Conservation (phyloP, 2,113 vertebrate species). For the Butastur rufipennis region DNA sequence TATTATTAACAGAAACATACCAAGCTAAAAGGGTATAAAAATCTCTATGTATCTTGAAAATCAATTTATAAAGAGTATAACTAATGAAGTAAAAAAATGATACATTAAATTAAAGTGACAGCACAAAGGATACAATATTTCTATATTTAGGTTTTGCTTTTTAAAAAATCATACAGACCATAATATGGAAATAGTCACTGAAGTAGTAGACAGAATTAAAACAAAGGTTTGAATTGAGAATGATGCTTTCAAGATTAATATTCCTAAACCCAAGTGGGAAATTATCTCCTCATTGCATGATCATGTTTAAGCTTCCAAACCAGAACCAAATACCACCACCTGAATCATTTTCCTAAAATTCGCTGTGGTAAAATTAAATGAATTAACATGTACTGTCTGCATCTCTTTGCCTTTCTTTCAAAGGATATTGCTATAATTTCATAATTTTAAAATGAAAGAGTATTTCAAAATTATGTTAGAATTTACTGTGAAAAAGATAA, state of each 20-base stretch:
- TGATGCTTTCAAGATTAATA: neutral
- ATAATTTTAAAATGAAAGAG: neutral
- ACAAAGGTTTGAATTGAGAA: neutral
- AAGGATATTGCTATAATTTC: neutral
- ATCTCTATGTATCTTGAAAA: neutral
- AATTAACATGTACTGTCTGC: neutral
- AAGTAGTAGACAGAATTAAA: neutral
- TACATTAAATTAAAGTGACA: neutral
- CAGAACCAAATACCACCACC: neutral
- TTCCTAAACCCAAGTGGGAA: neutral
- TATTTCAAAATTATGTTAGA: neutral
- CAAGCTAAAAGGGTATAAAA: neutral
- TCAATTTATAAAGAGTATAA: neutral
- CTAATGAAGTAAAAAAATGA: rapidly evolving
- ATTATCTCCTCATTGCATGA: neutral
- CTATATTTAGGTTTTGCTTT: neutral
- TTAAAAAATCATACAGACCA: neutral
- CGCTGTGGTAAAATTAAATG: neutral
- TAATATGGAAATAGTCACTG: neutral
- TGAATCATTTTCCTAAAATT: neutral
- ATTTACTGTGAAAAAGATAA: neutral
- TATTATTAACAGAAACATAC: neutral
- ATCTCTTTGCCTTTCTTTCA: neutral
- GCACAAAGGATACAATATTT: neutral
- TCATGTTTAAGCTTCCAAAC: neutral